These are phyloP conservation scores for Lysiphlebus fabarum DNA, from an alignment of 1,140 invertebrate genomes.

Conservation along the genomic window DNA sequence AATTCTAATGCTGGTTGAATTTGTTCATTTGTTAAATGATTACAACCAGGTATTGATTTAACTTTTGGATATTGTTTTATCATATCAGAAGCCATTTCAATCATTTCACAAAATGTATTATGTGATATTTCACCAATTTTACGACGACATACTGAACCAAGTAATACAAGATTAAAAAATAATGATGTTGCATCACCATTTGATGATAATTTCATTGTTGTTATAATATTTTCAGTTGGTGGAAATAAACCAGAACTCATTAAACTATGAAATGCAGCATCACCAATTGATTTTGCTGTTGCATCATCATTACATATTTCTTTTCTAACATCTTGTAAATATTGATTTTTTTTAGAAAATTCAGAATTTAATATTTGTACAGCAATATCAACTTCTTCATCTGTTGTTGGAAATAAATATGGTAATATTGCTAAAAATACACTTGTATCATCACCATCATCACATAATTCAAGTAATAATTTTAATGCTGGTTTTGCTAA, in stretches of 20 bases:
- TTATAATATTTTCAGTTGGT: conserved; percentile 37
- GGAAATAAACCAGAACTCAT: conserved; percentile 43
- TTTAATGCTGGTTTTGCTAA: conserved; percentile 42
- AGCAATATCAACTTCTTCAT: conserved; percentile 51
- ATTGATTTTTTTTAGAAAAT: conserved; percentile 51
- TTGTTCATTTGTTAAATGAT: conserved; percentile 44
- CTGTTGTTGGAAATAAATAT: conserved; percentile 58
- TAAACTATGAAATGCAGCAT: conserved; percentile 45
- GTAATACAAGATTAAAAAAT: conserved; percentile 49
- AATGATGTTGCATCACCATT: conserved; percentile 40
- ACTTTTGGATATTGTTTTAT: conserved; percentile 37
- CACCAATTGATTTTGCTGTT: conserved; percentile 38
- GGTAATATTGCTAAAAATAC: conserved; percentile 57
- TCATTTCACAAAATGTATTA: conserved; percentile 36
- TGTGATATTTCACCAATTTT: conserved; percentile 37
- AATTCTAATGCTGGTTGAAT: conserved; percentile 39
- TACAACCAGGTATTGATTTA: conserved; percentile 31
- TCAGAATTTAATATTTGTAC: conserved; percentile 54
- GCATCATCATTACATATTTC: conserved; percentile 42
- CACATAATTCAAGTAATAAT: conserved; percentile 42
- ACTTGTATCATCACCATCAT: conserved; percentile 39
- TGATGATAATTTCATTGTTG: conserved; percentile 36
- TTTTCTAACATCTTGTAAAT: conserved; percentile 43
- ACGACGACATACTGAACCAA: conserved; percentile 48
- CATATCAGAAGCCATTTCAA: conserved; percentile 46